Conservation (phyloP, 2,888 invertebrate genomes). For the Yponomeuta sedellus region DNA sequence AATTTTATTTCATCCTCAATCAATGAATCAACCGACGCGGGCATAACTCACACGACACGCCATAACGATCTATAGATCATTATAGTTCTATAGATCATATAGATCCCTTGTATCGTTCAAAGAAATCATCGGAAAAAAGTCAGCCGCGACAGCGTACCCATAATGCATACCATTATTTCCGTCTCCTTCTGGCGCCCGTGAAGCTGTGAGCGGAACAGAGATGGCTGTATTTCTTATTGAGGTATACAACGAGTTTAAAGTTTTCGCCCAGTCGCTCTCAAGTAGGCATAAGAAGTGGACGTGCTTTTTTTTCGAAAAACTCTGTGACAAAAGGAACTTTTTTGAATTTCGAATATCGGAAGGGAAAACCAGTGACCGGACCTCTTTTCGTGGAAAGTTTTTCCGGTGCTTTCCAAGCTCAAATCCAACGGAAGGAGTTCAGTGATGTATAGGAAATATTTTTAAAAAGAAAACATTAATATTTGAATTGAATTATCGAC, state of each 20-base stretch:
- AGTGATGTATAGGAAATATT: not conserved
- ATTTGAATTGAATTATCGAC: not conserved
- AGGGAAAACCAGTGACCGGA: not conserved
- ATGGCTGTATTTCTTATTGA: slow-evolving; percentile 47
- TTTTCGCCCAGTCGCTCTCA: slow-evolving; percentile 39
- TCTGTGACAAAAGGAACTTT: not conserved
- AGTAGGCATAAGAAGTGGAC: slow-evolving; percentile 24
- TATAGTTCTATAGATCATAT: slow-evolving; percentile 59
- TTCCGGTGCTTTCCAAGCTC: not conserved
- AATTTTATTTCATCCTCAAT: slow-evolving; percentile 30
- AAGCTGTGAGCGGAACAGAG: slow-evolving; percentile 27
- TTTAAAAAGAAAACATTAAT: not conserved
- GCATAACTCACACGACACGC: slow-evolving; percentile 60
- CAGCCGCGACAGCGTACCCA: slow-evolving; percentile 46
- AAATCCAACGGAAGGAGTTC: not conserved
- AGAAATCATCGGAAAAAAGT: slow-evolving; percentile 67
- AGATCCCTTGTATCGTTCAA: slow-evolving; percentile 60
- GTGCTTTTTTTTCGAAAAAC: slow-evolving; percentile 21
- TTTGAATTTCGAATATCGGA: not conserved
- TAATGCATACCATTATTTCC: slow-evolving; percentile 67
- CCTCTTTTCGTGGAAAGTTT: not conserved
- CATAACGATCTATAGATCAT: slow-evolving; percentile 64
- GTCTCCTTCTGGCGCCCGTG: slow-evolving; percentile 33
- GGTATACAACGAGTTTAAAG: slow-evolving; percentile 30
- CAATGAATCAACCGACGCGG: slow-evolving; percentile 44